A percentile compares a stretch with the other conserved stretches of the same genome.
phyloP scores from a whole-genome alignment of 2,113 vertebrate genomes.

The Oreochromis aureus region DNA sequence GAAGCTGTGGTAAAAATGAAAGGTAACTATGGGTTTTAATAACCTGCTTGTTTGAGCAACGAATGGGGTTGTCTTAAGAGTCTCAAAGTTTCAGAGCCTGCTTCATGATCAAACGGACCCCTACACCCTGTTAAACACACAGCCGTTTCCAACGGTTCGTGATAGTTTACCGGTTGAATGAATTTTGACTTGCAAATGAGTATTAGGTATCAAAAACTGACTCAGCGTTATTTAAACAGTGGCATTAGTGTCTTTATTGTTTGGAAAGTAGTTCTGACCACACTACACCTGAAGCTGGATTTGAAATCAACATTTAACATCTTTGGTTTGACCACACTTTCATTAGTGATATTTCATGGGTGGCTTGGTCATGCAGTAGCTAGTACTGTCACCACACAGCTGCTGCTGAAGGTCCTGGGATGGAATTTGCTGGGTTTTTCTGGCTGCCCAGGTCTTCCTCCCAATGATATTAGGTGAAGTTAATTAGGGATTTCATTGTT shows the following conservation, averaged over 20 bases:
- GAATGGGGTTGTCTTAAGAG: background rate
- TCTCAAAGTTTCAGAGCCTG: background rate
- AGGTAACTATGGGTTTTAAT: background rate
- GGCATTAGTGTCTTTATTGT: background rate
- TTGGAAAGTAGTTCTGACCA: background rate
- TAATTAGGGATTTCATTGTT: background rate
- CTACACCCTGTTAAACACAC: background rate
- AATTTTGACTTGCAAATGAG: background rate
- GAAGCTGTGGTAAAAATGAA: background rate
- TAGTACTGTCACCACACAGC: background rate
- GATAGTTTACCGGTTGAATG: background rate
- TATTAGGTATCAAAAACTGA: background rate
- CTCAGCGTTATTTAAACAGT: background rate
- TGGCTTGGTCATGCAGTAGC: background rate
- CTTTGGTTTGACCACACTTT: background rate
- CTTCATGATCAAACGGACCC: background rate
- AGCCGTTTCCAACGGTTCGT: background rate
- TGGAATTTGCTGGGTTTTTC: background rate
- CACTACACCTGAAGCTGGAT: background rate
- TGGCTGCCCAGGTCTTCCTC: background rate
- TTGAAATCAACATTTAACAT: background rate
- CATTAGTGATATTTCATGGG: background rate
- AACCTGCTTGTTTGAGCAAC: background rate
- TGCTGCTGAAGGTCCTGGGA: background rate
- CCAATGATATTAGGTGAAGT: background rate